Conservation (phyloP, 2,797 vertebrate species). For the Sebastes wilsoni region DNA sequence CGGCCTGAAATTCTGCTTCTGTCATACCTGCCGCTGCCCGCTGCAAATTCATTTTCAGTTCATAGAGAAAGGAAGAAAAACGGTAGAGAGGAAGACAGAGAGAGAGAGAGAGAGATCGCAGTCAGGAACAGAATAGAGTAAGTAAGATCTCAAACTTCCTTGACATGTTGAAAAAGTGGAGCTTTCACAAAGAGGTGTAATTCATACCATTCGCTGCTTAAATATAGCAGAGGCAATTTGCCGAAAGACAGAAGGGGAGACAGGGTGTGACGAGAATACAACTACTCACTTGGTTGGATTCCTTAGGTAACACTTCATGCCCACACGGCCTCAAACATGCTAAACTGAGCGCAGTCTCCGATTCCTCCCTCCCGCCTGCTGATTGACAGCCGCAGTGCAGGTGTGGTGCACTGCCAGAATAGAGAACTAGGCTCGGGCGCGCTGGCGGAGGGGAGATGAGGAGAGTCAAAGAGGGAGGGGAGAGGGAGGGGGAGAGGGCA, state of each 20-base stretch:
- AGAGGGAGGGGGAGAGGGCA: not conserved
- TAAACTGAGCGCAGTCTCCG: slow-evolving; percentile 57
- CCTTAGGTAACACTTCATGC: slow-evolving; percentile 54
- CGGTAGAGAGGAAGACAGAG: not conserved
- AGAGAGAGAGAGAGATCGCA: slow-evolving; percentile 11
- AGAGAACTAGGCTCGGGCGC: slow-evolving; percentile 44
- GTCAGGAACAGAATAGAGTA: slow-evolving; percentile 41
- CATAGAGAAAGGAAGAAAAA: slow-evolving; percentile 18
- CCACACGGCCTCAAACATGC: slow-evolving; percentile 59
- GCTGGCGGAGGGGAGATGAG: slow-evolving; percentile 38
- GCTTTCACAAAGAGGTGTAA: slow-evolving; percentile 53
- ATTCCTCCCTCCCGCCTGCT: slow-evolving; percentile 51
- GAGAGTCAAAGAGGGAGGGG: slow-evolving; percentile 18
- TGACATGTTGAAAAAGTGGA: slow-evolving; percentile 53
- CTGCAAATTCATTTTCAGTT: slow-evolving; percentile 63
- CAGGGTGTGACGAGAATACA: slow-evolving; percentile 51
- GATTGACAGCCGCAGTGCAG: slow-evolving; percentile 79
- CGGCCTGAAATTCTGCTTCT: slow-evolving; percentile 55
- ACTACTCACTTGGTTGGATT: slow-evolving; percentile 56
- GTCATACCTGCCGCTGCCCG: slow-evolving; percentile 55
- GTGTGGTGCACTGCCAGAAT: slow-evolving; percentile 66
- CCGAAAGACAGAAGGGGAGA: slow-evolving; percentile 56
- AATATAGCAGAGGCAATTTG: slow-evolving; percentile 70
- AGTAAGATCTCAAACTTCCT: slow-evolving; percentile 68
- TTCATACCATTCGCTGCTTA: slow-evolving; percentile 53